Evolutionary conservation across 2,797 vertebrate genomes (phyloP).

Genomic region (Lepus oiostolus): DNA sequence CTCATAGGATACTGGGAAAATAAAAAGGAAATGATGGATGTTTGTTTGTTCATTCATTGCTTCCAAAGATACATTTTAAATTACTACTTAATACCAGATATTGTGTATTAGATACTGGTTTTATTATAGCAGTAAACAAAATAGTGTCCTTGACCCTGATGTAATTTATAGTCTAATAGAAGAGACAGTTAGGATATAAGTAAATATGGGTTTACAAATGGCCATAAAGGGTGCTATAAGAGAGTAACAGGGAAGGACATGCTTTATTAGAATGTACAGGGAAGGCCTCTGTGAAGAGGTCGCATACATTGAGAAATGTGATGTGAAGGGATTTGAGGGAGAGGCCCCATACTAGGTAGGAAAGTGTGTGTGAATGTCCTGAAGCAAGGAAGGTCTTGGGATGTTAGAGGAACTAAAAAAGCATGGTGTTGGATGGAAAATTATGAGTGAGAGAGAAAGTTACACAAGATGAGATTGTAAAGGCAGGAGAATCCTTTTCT

Average conservation of each 20-base stretch:
- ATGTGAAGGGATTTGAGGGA: neutral
- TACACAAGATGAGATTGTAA: constrained; percentile 37
- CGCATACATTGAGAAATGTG: neutral
- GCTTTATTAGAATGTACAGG: constrained; percentile 52
- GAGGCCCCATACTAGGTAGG: neutral
- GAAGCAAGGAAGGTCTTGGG: neutral
- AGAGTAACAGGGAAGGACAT: neutral
- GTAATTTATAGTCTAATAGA: constrained; percentile 37
- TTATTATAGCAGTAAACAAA: constrained; percentile 34
- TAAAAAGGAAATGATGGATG: constrained; percentile 52
- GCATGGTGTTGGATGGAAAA: neutral
- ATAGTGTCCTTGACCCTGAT: neutral
- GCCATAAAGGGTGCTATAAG: neutral
- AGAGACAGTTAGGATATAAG: constrained; percentile 21
- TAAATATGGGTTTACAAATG: constrained; percentile 43
- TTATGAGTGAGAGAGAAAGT: neutral
- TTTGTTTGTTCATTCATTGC: constrained; percentile 56
- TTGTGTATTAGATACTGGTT: constrained; percentile 22
- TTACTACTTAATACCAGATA: neutral
- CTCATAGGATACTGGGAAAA: neutral
- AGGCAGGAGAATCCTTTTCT: constrained; percentile 28
- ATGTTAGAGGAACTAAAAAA: constrained; percentile 40
- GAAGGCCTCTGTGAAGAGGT: neutral
- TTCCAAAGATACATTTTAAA: constrained; percentile 33
- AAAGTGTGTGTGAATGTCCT: neutral